These are phyloP conservation scores for Musca domestica DNA, from an alignment of 1,140 invertebrate species.

Conservation along the genomic window DNA sequence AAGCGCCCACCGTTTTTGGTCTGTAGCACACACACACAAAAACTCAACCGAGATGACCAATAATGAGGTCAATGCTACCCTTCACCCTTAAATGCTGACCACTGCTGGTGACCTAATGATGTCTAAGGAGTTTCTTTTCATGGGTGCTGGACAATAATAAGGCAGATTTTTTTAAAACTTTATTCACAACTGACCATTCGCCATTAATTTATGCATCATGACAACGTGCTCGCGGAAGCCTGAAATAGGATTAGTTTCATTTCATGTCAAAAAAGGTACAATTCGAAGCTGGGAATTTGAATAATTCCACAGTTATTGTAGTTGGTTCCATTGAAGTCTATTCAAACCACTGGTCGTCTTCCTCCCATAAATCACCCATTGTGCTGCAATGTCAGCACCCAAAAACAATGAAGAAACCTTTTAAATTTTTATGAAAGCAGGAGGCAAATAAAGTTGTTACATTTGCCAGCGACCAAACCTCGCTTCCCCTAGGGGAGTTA, in stretches of 20 bases:
- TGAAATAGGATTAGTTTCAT: conserved; percentile 2
- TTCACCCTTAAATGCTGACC: background rate
- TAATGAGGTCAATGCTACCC: conserved; percentile 9
- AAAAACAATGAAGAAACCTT: background rate
- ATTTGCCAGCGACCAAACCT: background rate
- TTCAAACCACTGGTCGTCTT: background rate
- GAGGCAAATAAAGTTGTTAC: conserved; percentile 16
- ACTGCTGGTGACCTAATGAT: background rate
- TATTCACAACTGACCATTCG: conserved; percentile 2
- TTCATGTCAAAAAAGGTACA: background rate
- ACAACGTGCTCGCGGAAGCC: background rate
- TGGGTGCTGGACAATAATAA: conserved; percentile 7
- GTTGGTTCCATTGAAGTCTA: no score
- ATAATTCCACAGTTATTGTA: background rate
- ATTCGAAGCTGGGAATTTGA: background rate
- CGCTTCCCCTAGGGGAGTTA: no score
- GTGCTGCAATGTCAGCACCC: conserved; percentile 18
- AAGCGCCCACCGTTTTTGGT: no score
- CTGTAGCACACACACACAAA: no score
- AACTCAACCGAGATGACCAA: conserved; percentile 9
- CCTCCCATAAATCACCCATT: conserved; percentile 14
- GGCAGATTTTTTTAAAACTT: background rate
- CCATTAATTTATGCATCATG: background rate
- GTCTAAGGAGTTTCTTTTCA: background rate
- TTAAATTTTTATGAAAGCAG: background rate